Evolutionary conservation across 1,140 invertebrate genomes (phyloP).

Genomic region (Camponotus floridanus): DNA sequence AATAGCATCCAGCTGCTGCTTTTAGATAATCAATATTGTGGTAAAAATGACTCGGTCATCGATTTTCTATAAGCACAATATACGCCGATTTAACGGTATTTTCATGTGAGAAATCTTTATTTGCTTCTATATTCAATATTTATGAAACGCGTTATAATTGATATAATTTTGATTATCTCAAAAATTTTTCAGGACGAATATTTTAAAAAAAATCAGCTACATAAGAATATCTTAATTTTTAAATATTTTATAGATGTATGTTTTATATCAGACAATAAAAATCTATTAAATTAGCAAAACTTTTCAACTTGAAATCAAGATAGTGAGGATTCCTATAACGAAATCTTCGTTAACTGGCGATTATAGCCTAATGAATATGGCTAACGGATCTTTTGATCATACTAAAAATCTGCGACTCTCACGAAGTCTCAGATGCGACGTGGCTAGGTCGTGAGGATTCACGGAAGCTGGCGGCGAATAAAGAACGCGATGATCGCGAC

Average conservation of each 20-base stretch:
- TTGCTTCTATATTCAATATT: neutral
- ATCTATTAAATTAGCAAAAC: no score
- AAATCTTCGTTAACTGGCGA: neutral
- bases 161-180: neutral
- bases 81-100: conserved; percentile 19
- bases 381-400: conserved; percentile 38
- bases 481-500: conserved; percentile 53
- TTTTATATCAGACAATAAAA: neutral
- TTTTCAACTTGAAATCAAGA: no score
- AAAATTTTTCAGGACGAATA: neutral
- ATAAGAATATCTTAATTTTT: neutral
- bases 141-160: neutral
- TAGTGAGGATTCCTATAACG: neutral
- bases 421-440: conserved; percentile 8
- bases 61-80: neutral
- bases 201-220: neutral
- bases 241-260: neutral
- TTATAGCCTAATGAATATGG: conserved; percentile 7
- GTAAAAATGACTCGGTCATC: conserved; percentile 46
- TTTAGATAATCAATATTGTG: conserved; percentile 50
- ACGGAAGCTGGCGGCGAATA: conserved; percentile 17
- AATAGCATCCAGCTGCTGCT: conserved; percentile 28
- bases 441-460: conserved; percentile 32
- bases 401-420: conserved; percentile 25
- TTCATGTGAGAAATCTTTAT: conserved; percentile 28